Conservation (phyloP, 1,140 invertebrate species). For the Drosophila fuyamai region DNA sequence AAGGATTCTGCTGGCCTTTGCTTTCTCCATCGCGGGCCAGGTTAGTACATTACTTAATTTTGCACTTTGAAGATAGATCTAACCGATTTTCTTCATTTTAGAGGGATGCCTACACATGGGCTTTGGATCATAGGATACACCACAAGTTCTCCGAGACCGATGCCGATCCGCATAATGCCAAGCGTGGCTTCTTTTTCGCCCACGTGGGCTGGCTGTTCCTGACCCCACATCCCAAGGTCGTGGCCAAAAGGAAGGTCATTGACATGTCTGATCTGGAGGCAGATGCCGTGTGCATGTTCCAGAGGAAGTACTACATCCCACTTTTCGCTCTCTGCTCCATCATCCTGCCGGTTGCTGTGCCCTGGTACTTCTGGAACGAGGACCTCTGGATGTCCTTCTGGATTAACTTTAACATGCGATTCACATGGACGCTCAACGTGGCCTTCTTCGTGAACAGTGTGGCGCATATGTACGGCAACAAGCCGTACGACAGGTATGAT, state of each 20-base stretch:
- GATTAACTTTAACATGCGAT: conserved; percentile 93
- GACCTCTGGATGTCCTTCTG: conserved; percentile 91
- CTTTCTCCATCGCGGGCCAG: conserved; percentile 90
- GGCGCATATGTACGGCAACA: conserved; percentile 95
- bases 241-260: conserved; percentile 90
- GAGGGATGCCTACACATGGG: conserved; percentile 91
- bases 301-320: conserved; percentile 91
- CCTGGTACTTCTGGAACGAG: conserved; percentile 94
- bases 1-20: conserved; percentile 88
- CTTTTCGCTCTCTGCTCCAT: conserved; percentile 92
- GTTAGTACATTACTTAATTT: conserved; percentile 30
- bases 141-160: conserved; percentile 93
- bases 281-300: conserved; percentile 94
- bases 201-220: conserved; percentile 93
- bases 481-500: conserved; percentile 94
- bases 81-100: conserved; percentile 62
- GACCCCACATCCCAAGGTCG: conserved; percentile 92
- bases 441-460: conserved; percentile 97
- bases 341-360: conserved; percentile 91
- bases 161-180: conserved; percentile 93
- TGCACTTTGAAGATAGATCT: accelerated
- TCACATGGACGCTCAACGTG: conserved; percentile 93
- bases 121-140: conserved; percentile 92
- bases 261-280: conserved; percentile 93
- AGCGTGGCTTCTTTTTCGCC: conserved; percentile 92